Conservation (phyloP, 2,797 vertebrate species). For the Crenichthys baileyi region DNA sequence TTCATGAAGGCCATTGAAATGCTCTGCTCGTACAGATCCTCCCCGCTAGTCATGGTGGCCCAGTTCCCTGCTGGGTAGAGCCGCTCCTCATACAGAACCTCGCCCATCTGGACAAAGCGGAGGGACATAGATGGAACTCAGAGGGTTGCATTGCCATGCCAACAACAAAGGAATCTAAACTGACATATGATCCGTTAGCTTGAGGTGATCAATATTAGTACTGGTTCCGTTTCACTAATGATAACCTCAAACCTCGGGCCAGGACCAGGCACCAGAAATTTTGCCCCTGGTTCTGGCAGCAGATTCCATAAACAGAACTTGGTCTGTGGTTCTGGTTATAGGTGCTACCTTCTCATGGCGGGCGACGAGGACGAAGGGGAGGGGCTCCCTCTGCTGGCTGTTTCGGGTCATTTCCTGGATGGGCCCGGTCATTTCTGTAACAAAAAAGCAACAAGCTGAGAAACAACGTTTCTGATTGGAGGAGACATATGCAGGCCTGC, state of each 20-base stretch:
- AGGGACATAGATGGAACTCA: not conserved
- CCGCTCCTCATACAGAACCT: constrained; percentile 83
- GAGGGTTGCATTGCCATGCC: not conserved
- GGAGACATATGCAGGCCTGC: not conserved
- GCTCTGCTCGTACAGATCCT: constrained; percentile 88
- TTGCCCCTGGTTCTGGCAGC: no score
- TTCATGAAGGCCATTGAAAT: constrained; percentile 89
- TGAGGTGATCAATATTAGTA: no score
- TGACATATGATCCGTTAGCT: no score
- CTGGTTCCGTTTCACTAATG: no score
- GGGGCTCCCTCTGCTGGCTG: constrained; percentile 76
- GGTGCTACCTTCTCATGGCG: constrained; percentile 81
- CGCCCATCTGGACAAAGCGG: constrained; percentile 75
- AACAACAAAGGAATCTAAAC: not conserved
- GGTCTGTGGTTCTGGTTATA: not conserved
- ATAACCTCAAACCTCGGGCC: no score
- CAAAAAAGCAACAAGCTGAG: not conserved
- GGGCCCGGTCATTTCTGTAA: constrained; percentile 84
- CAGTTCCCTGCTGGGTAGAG: constrained; percentile 84
- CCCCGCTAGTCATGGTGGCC: constrained; percentile 80
- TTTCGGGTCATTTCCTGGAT: constrained; percentile 85
- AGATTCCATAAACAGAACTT: not conserved
- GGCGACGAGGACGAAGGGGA: constrained; percentile 73
- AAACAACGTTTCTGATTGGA: not conserved
- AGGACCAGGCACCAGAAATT: no score